phyloP scores from a whole-genome alignment of 2,113 vertebrate genomes.

The Nymphicus hollandicus region DNA sequence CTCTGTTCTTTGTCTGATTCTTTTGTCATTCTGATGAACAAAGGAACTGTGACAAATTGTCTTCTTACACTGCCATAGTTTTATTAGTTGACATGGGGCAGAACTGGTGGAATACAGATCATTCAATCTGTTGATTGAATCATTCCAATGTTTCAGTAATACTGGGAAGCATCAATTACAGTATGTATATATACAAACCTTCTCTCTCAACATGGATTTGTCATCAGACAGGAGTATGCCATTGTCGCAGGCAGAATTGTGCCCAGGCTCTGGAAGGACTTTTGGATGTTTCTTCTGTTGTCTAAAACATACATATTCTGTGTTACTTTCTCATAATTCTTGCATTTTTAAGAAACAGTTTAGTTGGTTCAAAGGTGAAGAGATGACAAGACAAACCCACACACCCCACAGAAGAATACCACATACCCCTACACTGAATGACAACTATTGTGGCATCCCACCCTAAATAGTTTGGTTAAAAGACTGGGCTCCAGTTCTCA shows the following conservation, averaged over 20 bases:
- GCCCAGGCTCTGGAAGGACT: constrained; percentile 75
- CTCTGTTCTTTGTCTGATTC: background rate
- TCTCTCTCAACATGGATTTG: constrained; percentile 25
- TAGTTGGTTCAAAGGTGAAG: background rate
- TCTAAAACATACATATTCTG: constrained; percentile 73
- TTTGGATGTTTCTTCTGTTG: constrained; percentile 83
- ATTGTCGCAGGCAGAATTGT: constrained; percentile 14
- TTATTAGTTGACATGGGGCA: background rate
- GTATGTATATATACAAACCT: background rate
- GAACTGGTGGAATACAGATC: background rate
- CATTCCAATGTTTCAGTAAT: background rate
- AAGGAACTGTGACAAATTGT: background rate
- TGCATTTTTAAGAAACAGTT: background rate
- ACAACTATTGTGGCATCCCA: background rate
- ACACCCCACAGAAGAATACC: background rate
- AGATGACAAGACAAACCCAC: background rate
- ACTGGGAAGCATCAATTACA: background rate
- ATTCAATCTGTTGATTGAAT: background rate
- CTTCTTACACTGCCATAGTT: background rate
- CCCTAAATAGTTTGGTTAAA: background rate
- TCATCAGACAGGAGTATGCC: background rate
- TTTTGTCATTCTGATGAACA: background rate
- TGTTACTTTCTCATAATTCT: background rate
- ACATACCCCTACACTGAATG: background rate
- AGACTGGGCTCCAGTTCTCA: background rate